Percentiles rank a stretch among this genome's conserved stretches.
phyloP scores from a whole-genome alignment of 2,888 invertebrate species.

The Mythimna vitellina region DNA sequence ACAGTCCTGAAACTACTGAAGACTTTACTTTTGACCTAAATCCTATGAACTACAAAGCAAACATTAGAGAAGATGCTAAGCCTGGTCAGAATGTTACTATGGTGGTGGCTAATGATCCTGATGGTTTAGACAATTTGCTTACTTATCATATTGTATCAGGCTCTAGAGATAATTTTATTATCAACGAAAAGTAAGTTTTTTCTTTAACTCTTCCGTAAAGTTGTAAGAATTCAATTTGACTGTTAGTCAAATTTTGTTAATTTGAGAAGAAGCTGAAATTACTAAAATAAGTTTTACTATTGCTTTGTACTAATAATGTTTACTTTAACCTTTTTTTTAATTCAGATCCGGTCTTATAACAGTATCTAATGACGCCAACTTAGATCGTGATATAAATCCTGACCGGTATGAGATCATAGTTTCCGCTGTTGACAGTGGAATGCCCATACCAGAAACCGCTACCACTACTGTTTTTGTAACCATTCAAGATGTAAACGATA shows the following conservation, averaged over 20 bases:
- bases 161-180: slow-evolving; percentile 94
- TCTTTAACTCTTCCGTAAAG: neutral
- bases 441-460: slow-evolving; percentile 94
- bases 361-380: slow-evolving; percentile 93
- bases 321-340: slow-evolving; percentile 32
- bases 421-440: slow-evolving; percentile 94
- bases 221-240: neutral
- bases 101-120: slow-evolving; percentile 94
- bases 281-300: neutral
- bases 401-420: slow-evolving; percentile 93
- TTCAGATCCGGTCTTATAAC: slow-evolving; percentile 93
- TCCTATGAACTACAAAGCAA: slow-evolving; percentile 93
- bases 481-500: slow-evolving; percentile 95
- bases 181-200: slow-evolving; percentile 92
- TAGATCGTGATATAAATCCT: slow-evolving; percentile 93
- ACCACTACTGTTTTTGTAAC: slow-evolving; percentile 94
- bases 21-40: slow-evolving; percentile 90
- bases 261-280: neutral
- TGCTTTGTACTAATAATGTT: no score
- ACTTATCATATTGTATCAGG: slow-evolving; percentile 93
- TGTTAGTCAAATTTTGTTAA: neutral
- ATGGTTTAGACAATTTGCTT: slow-evolving; percentile 93
- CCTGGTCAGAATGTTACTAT: slow-evolving; percentile 93
- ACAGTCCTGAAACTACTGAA: slow-evolving; percentile 78
- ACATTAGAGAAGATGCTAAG: slow-evolving; percentile 93